Percentiles rank a stretch among this genome's conserved stretches.
Conservation (phyloP, 37 sponge, comb jelly and placozoan species). For the Chondrosia reniformis region DNA sequence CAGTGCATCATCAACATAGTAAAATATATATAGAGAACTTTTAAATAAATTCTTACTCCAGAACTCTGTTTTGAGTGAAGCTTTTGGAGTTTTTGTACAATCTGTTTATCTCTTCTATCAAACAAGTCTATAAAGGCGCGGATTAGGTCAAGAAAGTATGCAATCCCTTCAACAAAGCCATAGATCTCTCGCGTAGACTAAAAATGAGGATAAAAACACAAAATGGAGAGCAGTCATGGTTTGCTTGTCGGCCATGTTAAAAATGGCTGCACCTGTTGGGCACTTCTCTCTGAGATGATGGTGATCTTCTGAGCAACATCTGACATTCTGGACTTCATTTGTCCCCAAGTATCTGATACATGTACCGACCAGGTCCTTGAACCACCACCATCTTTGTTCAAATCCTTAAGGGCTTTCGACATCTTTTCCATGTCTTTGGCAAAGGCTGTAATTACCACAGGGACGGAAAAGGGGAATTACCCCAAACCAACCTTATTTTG, state of each 20-base stretch:
- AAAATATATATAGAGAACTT: background rate
- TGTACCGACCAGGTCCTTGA: background rate
- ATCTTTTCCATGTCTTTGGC: background rate
- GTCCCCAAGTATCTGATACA: background rate
- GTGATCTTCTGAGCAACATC: background rate
- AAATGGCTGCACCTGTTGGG: background rate
- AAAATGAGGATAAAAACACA: background rate
- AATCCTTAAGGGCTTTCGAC: constrained; percentile 1
- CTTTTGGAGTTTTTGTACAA: constrained; percentile 72
- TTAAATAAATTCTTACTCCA: background rate
- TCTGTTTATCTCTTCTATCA: constrained; percentile 71
- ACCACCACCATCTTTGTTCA: background rate
- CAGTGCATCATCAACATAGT: background rate
- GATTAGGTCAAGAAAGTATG: constrained; percentile 1
- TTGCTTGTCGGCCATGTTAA: background rate
- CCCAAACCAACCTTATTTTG: no score
- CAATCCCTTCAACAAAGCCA: background rate
- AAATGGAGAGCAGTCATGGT: background rate
- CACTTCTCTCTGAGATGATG: background rate
- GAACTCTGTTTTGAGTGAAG: background rate
- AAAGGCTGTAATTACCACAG: background rate
- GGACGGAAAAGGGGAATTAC: no score
- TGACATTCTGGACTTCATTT: background rate
- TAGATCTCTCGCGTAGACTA: background rate
- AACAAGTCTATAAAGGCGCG: constrained; percentile 53